Percentiles rank a stretch among this genome's conserved stretches.
Evolutionary conservation across 2,888 invertebrate genomes (phyloP).

Genomic region (Pteria penguin): DNA sequence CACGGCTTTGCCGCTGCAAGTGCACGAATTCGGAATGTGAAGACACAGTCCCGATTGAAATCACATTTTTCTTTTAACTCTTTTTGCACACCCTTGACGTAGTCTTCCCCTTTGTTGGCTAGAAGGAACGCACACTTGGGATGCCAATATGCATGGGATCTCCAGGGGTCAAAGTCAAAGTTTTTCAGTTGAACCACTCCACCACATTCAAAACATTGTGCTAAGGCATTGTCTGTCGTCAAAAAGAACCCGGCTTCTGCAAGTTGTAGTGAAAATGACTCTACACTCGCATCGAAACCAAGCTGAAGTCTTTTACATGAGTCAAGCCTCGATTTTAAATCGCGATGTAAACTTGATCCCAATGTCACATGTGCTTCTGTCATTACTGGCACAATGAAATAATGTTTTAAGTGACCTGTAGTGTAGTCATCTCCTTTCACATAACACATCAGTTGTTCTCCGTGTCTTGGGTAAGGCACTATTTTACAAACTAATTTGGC

Average conservation of each 20-base stretch:
- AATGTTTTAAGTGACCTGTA: slow-evolving; percentile 27
- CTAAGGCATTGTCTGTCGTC: slow-evolving; percentile 21
- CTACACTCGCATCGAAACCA: slow-evolving; percentile 29
- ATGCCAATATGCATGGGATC: slow-evolving; percentile 33
- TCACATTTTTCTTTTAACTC: slow-evolving; percentile 24
- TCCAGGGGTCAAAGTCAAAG: slow-evolving; percentile 38
- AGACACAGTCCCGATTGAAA: slow-evolving; percentile 9
- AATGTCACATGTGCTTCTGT: slow-evolving; percentile 7
- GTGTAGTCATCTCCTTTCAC: slow-evolving; percentile 36
- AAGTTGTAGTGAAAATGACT: slow-evolving; percentile 26
- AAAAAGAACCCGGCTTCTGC: slow-evolving; percentile 38
- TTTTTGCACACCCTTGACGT: slow-evolving; percentile 21
- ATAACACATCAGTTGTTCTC: slow-evolving; percentile 37
- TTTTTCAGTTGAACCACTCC: slow-evolving; percentile 29
- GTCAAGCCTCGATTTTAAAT: slow-evolving; percentile 7
- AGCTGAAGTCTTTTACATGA: slow-evolving; percentile 26
- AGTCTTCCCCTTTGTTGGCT: slow-evolving; percentile 23
- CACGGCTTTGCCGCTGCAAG: slow-evolving; percentile 4
- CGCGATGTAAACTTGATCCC: neutral
- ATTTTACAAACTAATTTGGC: slow-evolving; percentile 27
- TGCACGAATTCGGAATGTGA: slow-evolving; percentile 10
- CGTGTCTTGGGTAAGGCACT: slow-evolving; percentile 13
- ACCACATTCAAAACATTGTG: slow-evolving; percentile 39
- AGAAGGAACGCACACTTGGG: slow-evolving; percentile 30
- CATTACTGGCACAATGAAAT: slow-evolving; percentile 30